Conservation (phyloP, 2,888 invertebrate species). For the Calephelis perditalis region DNA sequence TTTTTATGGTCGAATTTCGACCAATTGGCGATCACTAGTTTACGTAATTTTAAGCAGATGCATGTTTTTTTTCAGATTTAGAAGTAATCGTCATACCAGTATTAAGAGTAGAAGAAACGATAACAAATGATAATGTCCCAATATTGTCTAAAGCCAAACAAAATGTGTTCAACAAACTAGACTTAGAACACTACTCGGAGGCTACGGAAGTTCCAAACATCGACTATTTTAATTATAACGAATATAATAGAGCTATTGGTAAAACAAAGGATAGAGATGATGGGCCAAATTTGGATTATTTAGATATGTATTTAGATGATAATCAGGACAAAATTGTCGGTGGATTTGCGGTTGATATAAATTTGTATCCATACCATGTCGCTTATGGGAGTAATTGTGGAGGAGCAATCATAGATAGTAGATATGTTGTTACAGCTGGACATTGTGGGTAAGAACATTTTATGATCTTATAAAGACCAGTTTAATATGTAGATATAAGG, state of each 20-base stretch:
- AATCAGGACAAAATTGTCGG: constrained; percentile 65
- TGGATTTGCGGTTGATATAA: constrained; percentile 59
- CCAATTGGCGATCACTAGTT: background rate
- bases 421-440: constrained; percentile 65
- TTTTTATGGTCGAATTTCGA: no score
- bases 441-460: constrained; percentile 62
- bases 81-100: constrained; percentile 57
- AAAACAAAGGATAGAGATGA: constrained; percentile 29
- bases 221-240: constrained; percentile 49
- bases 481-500: no score
- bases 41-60: background rate
- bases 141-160: constrained; percentile 16
- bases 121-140: constrained; percentile 8
- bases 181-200: constrained; percentile 52
- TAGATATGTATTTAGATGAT: constrained; percentile 26
- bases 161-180: constrained; percentile 34
- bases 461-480: background rate
- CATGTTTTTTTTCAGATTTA: constrained; percentile 41
- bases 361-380: constrained; percentile 64
- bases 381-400: constrained; percentile 66
- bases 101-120: constrained; percentile 24
- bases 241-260: constrained; percentile 28
- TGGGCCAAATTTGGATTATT: constrained; percentile 7
- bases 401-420: constrained; percentile 58
- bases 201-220: constrained; percentile 49